phyloP scores from a whole-genome alignment of 2,113 vertebrate genomes.

The Aldabrachelys gigantea region DNA sequence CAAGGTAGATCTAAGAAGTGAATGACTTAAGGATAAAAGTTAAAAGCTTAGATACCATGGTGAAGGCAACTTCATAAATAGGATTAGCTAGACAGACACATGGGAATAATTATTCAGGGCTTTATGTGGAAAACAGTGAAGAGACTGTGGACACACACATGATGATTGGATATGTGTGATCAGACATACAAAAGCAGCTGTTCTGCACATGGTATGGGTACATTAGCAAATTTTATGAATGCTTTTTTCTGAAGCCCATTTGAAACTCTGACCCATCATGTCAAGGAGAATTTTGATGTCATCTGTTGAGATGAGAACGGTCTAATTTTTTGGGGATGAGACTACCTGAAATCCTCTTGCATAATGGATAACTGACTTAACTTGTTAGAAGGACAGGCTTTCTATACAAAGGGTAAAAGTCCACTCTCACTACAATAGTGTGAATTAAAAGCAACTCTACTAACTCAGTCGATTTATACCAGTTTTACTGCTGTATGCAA shows the following conservation, averaged over 20 bases:
- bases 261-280: rapidly evolving
- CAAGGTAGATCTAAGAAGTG: constrained; percentile 44
- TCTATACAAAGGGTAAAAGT: neutral
- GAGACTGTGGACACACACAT: rapidly evolving
- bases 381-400: neutral
- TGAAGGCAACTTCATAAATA: constrained; percentile 35
- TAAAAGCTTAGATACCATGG: constrained; percentile 13
- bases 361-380: rapidly evolving
- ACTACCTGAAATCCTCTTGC: neutral
- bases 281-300: rapidly evolving
- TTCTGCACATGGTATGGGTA: neutral
- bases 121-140: neutral
- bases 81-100: constrained; percentile 15
- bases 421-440: neutral
- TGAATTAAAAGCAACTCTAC: too few relatives aligned
- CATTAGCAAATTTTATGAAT: neutral
- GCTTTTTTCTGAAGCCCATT: neutral
- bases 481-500: neutral
- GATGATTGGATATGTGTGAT: rapidly evolving
- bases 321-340: neutral
- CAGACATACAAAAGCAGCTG: neutral
- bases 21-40: constrained; percentile 66
- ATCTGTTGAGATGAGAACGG: neutral
- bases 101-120: neutral
- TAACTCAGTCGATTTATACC: neutral